These are phyloP conservation scores for Oscheius sp. DNA, from an alignment of 2,888 invertebrate species.

Conservation along the genomic window DNA sequence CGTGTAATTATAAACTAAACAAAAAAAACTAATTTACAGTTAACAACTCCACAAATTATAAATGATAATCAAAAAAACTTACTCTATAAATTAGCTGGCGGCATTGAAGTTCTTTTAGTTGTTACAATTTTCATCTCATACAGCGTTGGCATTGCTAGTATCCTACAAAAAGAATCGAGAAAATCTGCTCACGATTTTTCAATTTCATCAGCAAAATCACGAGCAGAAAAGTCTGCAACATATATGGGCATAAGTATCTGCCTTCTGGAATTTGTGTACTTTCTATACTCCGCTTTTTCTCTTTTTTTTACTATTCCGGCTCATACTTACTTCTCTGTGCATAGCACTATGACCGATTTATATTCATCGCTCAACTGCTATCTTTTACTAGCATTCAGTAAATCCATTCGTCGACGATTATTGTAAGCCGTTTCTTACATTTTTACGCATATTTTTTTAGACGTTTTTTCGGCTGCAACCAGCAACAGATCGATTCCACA, in stretches of 20 bases:
- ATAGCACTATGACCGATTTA: conserved; percentile 1
- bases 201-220: not conserved
- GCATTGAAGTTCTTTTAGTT: not conserved
- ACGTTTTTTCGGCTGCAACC: too few relatives aligned
- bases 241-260: conserved; percentile 13
- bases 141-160: not conserved
- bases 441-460: too few relatives aligned
- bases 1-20: not conserved
- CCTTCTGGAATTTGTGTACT: not conserved
- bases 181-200: not conserved
- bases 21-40: not conserved
- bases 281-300: conserved; percentile 1
- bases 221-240: conserved; percentile 7
- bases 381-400: not conserved
- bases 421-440: too few relatives aligned
- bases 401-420: not conserved
- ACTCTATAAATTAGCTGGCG: conserved; percentile 10
- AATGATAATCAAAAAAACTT: not conserved
- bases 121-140: not conserved
- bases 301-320: conserved; percentile 5
- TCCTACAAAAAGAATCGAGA: not conserved
- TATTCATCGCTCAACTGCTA: conserved; percentile 14
- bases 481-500: too few relatives aligned
- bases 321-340: conserved; percentile 5
- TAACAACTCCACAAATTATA: not conserved